phyloP scores from a whole-genome alignment of 2,888 invertebrate genomes.

The Liopterus haemorrhoidalis region DNA sequence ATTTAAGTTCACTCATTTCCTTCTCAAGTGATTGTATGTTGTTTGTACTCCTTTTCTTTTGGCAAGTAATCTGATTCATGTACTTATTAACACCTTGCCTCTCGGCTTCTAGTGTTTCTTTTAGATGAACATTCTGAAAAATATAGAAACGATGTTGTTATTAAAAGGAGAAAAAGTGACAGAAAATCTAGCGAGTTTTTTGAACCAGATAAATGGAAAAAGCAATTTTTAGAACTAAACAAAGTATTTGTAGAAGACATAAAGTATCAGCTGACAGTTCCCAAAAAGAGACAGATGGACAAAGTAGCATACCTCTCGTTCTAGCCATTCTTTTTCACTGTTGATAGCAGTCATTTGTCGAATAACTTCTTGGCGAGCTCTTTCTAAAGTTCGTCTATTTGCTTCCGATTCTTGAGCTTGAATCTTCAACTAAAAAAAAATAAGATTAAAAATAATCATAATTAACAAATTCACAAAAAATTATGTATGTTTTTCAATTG shows the following conservation, averaged over 20 bases:
- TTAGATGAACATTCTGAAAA: conserved; percentile 52
- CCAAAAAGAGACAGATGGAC: no score
- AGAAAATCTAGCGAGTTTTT: no score
- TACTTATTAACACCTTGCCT: conserved; percentile 48
- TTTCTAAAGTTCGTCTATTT: conserved; percentile 51
- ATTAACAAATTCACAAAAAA: no score
- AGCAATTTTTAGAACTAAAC: no score
- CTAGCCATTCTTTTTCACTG: conserved; percentile 52
- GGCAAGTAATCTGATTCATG: conserved; percentile 39
- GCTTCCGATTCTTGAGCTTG: conserved; percentile 54
- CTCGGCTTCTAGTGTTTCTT: conserved; percentile 51
- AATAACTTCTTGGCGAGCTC: conserved; percentile 54
- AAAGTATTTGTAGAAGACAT: no score
- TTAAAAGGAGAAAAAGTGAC: no score
- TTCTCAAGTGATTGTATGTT: conserved; percentile 46
- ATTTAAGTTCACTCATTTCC: conserved; percentile 46
- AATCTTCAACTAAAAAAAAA: conserved; percentile 48
- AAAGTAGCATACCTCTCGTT: conserved; percentile 48
- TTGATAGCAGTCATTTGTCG: conserved; percentile 54
- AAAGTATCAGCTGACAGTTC: no score
- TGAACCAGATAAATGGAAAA: no score
- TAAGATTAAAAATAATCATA: conserved; percentile 7
- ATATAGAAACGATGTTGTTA: conserved; percentile 18
- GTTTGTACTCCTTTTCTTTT: conserved; percentile 45
- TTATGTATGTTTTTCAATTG: no score